Evolutionary conservation across 2,888 invertebrate genomes (phyloP).

Genomic region (Orthosia gothica): DNA sequence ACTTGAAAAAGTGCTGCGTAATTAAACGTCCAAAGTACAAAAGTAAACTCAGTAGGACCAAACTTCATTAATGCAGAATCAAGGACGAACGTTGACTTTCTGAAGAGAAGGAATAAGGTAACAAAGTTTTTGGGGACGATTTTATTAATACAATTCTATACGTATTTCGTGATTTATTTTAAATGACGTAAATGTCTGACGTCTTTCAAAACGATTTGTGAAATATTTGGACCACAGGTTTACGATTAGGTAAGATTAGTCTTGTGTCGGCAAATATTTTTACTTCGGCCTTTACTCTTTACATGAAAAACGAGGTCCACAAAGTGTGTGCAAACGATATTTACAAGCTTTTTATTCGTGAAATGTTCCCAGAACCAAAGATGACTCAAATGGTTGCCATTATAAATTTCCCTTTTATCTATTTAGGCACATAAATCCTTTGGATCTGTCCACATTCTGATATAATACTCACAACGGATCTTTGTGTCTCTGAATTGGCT

Average conservation of each 20-base stretch:
- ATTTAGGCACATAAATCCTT: not conserved
- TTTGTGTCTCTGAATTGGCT: no score
- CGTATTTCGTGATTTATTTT: slow-evolving; percentile 24
- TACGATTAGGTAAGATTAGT: not conserved
- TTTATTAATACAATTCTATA: slow-evolving; percentile 41
- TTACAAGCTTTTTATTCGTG: no score
- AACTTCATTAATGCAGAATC: slow-evolving; percentile 61
- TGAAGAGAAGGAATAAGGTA: slow-evolving; percentile 45
- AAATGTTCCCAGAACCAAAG: not conserved
- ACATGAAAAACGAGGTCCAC: no score
- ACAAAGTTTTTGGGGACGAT: slow-evolving; percentile 44
- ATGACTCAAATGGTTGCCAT: not conserved
- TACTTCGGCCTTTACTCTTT: not conserved
- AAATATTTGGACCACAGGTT: slow-evolving; percentile 12
- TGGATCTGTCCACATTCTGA: no score
- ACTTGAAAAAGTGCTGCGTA: slow-evolving; percentile 54
- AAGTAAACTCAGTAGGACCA: slow-evolving; percentile 56
- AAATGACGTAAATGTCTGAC: slow-evolving; percentile 8
- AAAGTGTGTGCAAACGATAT: no score
- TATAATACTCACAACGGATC: no score
- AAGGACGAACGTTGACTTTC: slow-evolving; percentile 52
- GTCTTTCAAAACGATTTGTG: slow-evolving; percentile 12
- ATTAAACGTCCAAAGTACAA: slow-evolving; percentile 59
- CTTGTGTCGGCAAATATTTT: not conserved
- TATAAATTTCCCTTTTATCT: not conserved